A percentile compares a stretch with the other conserved stretches of the same genome.
phyloP scores from a whole-genome alignment of 2,113 vertebrate genomes.

The Cranoglanis bouderius region DNA sequence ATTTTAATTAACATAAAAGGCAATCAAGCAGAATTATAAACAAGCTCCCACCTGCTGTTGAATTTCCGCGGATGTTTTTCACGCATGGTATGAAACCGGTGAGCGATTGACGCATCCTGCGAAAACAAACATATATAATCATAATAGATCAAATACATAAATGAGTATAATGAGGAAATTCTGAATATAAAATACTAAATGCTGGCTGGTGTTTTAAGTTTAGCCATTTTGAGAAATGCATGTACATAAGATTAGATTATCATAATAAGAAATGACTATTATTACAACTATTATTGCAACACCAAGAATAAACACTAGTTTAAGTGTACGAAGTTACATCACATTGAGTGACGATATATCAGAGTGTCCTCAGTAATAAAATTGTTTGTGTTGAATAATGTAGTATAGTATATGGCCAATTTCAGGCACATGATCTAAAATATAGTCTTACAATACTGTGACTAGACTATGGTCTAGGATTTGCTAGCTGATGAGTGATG shows the following conservation, averaged over 20 bases:
- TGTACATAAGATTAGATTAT: too few relatives aligned
- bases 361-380: too few relatives aligned
- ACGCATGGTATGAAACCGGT: constrained; percentile 89
- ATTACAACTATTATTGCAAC: too few relatives aligned
- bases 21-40: neutral
- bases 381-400: too few relatives aligned
- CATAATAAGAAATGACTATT: too few relatives aligned
- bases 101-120: constrained; percentile 93
- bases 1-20: neutral
- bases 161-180: neutral
- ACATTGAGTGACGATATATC: too few relatives aligned
- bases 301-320: too few relatives aligned
- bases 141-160: neutral
- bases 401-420: too few relatives aligned
- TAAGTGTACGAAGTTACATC: too few relatives aligned
- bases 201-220: too few relatives aligned
- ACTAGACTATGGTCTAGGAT: neutral
- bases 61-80: constrained; percentile 93
- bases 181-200: neutral
- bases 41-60: constrained; percentile 85
- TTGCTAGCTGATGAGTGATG: neutral
- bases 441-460: neutral
- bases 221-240: too few relatives aligned
- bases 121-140: neutral
- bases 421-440: neutral